Conservation (phyloP, 2,888 invertebrate species). For the Nesidiocoris tenuis region DNA sequence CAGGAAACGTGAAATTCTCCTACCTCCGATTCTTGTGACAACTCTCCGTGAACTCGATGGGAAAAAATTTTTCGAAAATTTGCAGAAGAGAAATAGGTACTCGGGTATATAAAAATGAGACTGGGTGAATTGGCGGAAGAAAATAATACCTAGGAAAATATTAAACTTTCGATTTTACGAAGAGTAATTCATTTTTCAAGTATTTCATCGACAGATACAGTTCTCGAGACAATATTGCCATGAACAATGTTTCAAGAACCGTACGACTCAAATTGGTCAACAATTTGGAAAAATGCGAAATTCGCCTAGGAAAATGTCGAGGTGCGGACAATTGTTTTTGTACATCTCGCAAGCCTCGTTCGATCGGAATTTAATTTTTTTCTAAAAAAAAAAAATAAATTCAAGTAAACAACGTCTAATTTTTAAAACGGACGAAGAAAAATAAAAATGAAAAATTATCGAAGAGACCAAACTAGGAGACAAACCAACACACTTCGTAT, state of each 20-base stretch:
- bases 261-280: too few species aligned
- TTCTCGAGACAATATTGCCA: neutral
- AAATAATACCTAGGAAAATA: neutral
- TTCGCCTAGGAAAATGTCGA: neutral
- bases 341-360: conserved; percentile 31
- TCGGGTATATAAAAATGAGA: neutral
- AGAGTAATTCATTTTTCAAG: too few species aligned
- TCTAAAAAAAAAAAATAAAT: neutral
- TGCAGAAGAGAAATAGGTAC: too few species aligned
- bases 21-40: conserved; percentile 8
- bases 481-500: neutral
- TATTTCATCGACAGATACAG: too few species aligned
- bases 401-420: neutral
- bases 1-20: neutral
- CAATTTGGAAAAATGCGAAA: conserved; percentile 1
- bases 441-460: too few species aligned
- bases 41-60: conserved; percentile 8
- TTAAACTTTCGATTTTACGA: neutral
- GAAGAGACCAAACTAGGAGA: neutral
- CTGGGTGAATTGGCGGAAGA: too few species aligned
- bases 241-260: neutral
- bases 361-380: neutral
- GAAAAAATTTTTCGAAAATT: conserved; percentile 1
- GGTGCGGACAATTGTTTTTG: conserved; percentile 29
- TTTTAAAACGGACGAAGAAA: neutral